Base-by-base conservation (phyloP, 2,113 vertebrate species). In the Aphyosemion australe region DNA sequence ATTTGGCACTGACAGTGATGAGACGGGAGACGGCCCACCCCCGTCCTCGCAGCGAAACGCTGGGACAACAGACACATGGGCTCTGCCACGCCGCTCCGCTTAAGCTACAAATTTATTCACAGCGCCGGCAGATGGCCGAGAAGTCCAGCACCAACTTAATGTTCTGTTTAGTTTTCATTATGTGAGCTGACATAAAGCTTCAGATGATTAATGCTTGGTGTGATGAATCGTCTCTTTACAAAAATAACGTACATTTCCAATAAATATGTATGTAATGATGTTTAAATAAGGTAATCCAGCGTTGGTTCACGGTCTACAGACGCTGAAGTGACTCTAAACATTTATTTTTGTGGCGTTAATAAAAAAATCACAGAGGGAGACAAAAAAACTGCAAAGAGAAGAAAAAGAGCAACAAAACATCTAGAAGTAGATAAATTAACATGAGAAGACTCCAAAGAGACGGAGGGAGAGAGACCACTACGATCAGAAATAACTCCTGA, bases 151-250 rank as follows among this genome's bases (percentile, higher is more conserved):
- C 62, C 14, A 76, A 79, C 53, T 69, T 80, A 80, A 90, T 80
- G 75, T 76, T 60, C 54, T 79, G 64, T 89, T 89, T 83, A 58
- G 76, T 82, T 87, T 84, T 75, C 68, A 76, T 85, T 74, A 68
- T 65, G 53, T 48, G 69, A 53, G 61, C 43, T 64, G 80, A 79
- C 76, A 68, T 42, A 79, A 74, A 67, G 57, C 45, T n/a, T 74
- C 51, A 42, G 37, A 61, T 79, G 69, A 82, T 80, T 73, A 69
- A 50, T 82, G 67, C 20, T 65, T 47, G 18, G 26, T 11, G 37
- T 64, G 39, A 32, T 18, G n/a, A 65, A 65, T 31, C 56, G 15
- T 63, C 52, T 18, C 14, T 53, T 66, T 49, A 31, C 20, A 46
- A 47, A 58, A 69, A 65, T 4, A 18, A 52, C 14, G 19, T 10